Conservation (phyloP, 2,797 vertebrate species). For the Myiotriccus ornatus region DNA sequence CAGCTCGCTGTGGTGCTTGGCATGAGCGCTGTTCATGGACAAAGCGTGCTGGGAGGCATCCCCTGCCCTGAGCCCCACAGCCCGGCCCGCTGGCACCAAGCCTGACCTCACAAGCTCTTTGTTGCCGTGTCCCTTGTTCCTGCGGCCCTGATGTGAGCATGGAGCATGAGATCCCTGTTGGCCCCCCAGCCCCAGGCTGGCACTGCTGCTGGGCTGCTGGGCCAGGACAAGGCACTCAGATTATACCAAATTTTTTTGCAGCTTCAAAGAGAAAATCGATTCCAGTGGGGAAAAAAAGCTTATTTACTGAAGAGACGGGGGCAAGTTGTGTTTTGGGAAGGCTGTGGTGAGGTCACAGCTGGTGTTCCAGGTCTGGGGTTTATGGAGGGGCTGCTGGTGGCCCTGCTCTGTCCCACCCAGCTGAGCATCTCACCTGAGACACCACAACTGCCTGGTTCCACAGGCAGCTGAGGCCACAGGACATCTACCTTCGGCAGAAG, state of each 20-base stretch:
- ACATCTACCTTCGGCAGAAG: background rate
- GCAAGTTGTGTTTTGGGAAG: background rate
- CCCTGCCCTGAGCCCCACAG: background rate
- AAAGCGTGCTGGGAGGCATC: background rate
- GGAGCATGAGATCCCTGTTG: background rate
- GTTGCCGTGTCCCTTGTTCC: background rate
- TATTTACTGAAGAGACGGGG: background rate
- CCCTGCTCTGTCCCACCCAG: background rate
- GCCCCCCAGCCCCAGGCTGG: background rate
- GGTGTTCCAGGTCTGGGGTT: background rate
- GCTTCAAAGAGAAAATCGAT: background rate
- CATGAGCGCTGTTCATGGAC: background rate
- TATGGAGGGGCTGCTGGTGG: background rate
- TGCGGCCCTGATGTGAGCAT: background rate
- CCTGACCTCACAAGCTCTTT: background rate
- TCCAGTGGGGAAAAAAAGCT: background rate
- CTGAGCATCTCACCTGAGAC: rapidly evolving
- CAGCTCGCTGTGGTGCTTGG: background rate
- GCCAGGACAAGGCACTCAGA: background rate
- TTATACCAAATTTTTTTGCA: background rate
- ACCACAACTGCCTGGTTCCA: rapidly evolving
- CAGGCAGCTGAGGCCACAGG: rapidly evolving
- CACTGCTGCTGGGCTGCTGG: background rate
- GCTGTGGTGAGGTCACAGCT: background rate
- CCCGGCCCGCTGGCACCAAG: background rate